Base-by-base conservation (phyloP, 2,888 invertebrate genomes). In the Tuberolachnus salignus region DNA sequence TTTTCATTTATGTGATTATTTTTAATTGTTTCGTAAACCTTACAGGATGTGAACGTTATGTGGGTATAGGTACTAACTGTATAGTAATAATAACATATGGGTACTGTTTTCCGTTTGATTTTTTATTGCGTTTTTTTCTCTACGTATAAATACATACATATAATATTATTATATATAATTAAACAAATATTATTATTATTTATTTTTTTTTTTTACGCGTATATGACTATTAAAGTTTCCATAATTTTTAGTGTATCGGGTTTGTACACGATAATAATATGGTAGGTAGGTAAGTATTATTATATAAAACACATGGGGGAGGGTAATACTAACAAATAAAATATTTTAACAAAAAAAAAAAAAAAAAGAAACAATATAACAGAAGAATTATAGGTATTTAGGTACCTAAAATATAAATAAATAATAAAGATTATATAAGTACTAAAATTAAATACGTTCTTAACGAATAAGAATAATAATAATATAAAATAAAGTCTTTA, bases 281-380 rank as follows among this genome's bases (percentile, higher is more conserved):
- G 34, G 34, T 34, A 34, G 34, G 34, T 34, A 34, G 3, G n/a
- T n/a, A n/a, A n/a, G n/a, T n/a, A n/a, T n/a, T n/a, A n/a, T n/a
- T n/a, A n/a, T n/a, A n/a, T n/a, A n/a, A n/a, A n/a, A n/a, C n/a
- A n/a, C n/a, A n/a, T n/a, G n/a, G n/a, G n/a, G n/a, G n/a, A n/a
- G n/a, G n/a, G n/a, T n/a, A n/a, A n/a, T n/a, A n/a, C 11, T 21
- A 72, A 51, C 16, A 42, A 73, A 73, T 49, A 73, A 73, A 71
- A 73, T 63, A 51, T 73, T 10, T 23, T 23, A 73, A 73, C 73
- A 23, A 74, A 34, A 34, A 34, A 34, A 34, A 34, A 64, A 64
- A 23, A 74, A 34, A 34, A 64, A 64, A 23, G 64, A 64, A 64
- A 74, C 51, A 74, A 42, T 51, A 63, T 73, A 73, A 73, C 63